These are phyloP conservation scores for Scalopus aquaticus DNA, from an alignment of 2,113 vertebrate genomes.

Conservation along the genomic window DNA sequence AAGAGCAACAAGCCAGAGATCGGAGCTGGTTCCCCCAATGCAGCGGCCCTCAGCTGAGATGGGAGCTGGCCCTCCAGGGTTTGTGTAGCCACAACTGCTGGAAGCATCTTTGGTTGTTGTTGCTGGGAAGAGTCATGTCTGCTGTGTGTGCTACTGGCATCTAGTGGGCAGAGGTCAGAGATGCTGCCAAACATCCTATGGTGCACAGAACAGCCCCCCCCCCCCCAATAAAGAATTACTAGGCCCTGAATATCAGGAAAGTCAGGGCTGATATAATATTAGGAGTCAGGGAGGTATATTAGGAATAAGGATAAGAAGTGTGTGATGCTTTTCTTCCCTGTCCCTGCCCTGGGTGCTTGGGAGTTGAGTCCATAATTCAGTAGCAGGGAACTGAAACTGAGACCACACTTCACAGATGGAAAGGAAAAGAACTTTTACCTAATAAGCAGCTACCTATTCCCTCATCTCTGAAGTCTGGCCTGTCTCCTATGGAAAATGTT, in stretches of 20 bases:
- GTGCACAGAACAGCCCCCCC: background rate
- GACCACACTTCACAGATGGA: background rate
- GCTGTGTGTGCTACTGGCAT: background rate
- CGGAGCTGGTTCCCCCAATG: background rate
- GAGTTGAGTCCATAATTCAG: background rate
- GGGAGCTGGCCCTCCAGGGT: background rate
- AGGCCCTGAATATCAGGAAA: background rate
- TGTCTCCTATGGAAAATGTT: background rate
- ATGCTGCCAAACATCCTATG: background rate
- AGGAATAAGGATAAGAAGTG: background rate
- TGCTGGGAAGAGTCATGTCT: background rate
- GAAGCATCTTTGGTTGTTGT: background rate
- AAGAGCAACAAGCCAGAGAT: too few relatives aligned
- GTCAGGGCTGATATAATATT: background rate
- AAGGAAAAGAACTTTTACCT: background rate
- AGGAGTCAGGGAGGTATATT: background rate
- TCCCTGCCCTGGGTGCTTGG: background rate
- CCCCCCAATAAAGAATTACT: too few relatives aligned
- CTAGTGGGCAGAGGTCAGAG: background rate
- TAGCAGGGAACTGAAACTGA: background rate
- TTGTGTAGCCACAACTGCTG: too few relatives aligned
- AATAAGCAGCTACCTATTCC: background rate
- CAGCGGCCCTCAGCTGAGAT: background rate
- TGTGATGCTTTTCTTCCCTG: background rate
- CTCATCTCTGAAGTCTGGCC: background rate